Conservation (phyloP, 2,888 invertebrate genomes). For the Laothoe populi region DNA sequence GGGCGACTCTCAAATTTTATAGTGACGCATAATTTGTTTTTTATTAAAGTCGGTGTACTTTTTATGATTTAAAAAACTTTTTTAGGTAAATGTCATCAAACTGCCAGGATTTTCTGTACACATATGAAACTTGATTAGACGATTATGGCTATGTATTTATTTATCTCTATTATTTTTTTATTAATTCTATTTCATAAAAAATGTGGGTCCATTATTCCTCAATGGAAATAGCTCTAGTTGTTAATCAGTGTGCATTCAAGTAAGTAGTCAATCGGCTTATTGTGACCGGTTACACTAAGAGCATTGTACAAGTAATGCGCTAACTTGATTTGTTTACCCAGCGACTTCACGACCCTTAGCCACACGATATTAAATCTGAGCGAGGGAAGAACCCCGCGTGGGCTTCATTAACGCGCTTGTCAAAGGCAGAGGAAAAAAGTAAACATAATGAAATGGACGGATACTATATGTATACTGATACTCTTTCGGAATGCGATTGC, state of each 20-base stretch:
- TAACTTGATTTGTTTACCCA: conserved; percentile 40
- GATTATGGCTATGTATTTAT: too few relatives aligned
- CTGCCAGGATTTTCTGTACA: too few relatives aligned
- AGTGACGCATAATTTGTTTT: too few relatives aligned
- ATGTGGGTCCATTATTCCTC: neutral
- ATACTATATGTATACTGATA: too few relatives aligned
- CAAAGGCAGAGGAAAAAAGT: neutral
- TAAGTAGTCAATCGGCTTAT: neutral
- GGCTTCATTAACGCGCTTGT: conserved; percentile 1
- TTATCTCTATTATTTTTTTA: too few relatives aligned
- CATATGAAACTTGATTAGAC: too few relatives aligned
- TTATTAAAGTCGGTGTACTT: too few relatives aligned
- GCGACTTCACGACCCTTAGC: conserved; percentile 28
- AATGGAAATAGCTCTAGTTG: neutral
- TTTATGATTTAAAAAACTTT: too few relatives aligned
- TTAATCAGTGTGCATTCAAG: neutral
- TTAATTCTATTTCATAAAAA: too few relatives aligned
- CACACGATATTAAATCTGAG: conserved; percentile 19
- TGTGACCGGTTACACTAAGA: conserved; percentile 27
- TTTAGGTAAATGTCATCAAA: too few relatives aligned
- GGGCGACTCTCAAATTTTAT: too few relatives aligned
- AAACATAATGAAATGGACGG: neutral
- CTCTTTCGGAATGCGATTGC: neutral
- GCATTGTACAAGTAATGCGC: conserved; percentile 34
- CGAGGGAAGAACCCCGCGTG: neutral